Base-by-base conservation (phyloP, 2,888 invertebrate species). In the Drosophila antonietae region DNA sequence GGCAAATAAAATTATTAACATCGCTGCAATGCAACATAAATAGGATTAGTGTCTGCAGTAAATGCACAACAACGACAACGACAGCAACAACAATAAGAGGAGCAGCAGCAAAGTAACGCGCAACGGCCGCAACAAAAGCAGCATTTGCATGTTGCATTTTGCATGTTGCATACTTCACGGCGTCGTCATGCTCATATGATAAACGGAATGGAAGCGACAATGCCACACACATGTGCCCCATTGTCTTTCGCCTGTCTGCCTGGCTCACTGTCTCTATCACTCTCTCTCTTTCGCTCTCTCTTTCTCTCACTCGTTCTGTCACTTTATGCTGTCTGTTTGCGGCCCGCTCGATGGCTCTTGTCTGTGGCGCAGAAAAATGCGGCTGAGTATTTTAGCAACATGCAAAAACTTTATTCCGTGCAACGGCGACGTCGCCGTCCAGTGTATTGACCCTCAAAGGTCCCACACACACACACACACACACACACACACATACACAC, bases 21-120 rank as follows among this genome's bases (percentile, higher is more conserved):
- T 81, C 89, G 78, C 84, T 87, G 87, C 83, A 83, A 73, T 84
- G 84, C 81, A 83, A 89, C 86, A 89, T 89, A 87, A 87, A 87
- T 89, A 89, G 86, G 86, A 87, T 87, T 87, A 87, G 86, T 87
- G 89, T 89, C 89, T 87, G 82, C 86, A 82, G 84, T 75, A 82
- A 86, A 73, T 73, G 84, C 80, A 75, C 72, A 72, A 39, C 61
- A 58, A 37, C 65, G 65, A 51, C 65, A 74, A 63, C 47, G 14
- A 18, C 57, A 73, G 35, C 70, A 67, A 51, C 65, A 74, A 63
- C 47, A 20, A 33, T 43, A 41, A 9, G 28, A 44, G 46, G 33
- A 44, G 46, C 33, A 67, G 39, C 56, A 51, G 44, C 72, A 69
- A 70, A 59, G 53, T n/a, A n/a, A n/a, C n/a, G n/a, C n/a, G n/a